Conservation (phyloP, 2,888 invertebrate genomes). For the Nemurella pictetii region DNA sequence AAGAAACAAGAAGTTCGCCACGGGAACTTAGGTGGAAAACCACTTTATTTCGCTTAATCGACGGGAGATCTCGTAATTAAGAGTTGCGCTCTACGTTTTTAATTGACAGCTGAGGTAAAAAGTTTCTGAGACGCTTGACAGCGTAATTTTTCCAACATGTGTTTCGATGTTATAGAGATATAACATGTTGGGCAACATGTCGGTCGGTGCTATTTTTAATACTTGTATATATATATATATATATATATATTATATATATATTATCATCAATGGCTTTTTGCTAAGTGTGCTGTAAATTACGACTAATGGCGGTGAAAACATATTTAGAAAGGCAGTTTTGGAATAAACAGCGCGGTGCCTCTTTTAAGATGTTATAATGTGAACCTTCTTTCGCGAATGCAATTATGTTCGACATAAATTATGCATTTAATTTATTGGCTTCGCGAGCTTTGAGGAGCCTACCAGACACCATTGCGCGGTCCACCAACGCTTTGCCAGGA, state of each 20-base stretch:
- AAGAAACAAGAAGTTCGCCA: background rate
- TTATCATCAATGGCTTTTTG: background rate
- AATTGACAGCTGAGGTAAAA: constrained; percentile 6
- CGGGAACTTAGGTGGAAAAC: background rate
- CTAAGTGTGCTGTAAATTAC: background rate
- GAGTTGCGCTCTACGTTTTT: background rate
- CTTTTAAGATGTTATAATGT: background rate
- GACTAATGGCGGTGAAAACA: background rate
- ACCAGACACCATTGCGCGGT: too few species aligned
- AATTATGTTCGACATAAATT: background rate
- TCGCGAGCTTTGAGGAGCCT: background rate
- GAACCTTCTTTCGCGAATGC: background rate
- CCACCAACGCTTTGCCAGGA: background rate
- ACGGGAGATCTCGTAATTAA: constrained; percentile 12
- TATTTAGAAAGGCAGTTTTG: background rate
- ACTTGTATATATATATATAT: too few species aligned
- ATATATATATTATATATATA: too few species aligned
- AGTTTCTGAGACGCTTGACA: background rate
- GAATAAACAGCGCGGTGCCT: background rate
- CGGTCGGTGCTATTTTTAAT: background rate
- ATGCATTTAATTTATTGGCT: background rate
- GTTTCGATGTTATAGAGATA: background rate
- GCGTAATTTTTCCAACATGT: background rate
- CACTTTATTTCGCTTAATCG: background rate
- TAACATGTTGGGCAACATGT: background rate